Evolutionary conservation across 2,797 vertebrate genomes (phyloP).

Genomic region (Bradypus variegatus): DNA sequence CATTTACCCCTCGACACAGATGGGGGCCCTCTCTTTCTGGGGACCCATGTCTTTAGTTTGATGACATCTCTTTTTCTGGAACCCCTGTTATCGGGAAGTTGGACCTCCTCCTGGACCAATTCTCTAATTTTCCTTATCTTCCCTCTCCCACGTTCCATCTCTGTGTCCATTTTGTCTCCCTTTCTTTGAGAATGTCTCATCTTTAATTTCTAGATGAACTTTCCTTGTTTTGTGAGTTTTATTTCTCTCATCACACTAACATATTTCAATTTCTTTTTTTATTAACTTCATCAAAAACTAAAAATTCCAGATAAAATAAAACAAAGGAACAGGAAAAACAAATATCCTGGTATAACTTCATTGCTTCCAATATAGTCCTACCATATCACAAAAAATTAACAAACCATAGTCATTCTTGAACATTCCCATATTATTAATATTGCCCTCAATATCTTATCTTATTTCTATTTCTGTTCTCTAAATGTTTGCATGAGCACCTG

Average conservation of each 20-base stretch:
- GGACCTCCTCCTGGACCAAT: background rate
- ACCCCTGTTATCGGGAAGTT: too few species aligned
- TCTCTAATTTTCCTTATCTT: background rate
- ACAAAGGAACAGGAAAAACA: too few species aligned
- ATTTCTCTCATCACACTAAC: background rate
- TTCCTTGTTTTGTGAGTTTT: background rate
- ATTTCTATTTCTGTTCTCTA: background rate
- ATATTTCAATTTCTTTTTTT: too few species aligned
- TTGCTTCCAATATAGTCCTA: too few species aligned
- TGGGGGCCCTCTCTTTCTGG: too few species aligned
- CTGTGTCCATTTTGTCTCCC: background rate
- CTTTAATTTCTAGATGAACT: background rate
- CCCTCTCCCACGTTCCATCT: background rate
- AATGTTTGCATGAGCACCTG: background rate
- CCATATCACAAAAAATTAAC: too few species aligned
- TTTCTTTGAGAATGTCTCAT: background rate
- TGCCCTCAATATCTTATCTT: too few species aligned
- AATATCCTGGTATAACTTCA: too few species aligned
- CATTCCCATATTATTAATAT: too few species aligned
- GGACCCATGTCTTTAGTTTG: rapidly evolving
- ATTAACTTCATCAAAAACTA: too few species aligned
- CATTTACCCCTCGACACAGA: rapidly evolving
- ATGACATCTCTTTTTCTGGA: background rate
- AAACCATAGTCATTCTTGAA: too few species aligned
- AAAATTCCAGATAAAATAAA: too few species aligned